A percentile compares a stretch with the other conserved stretches of the same genome.
Conservation (phyloP, 1,140 invertebrate genomes). For the Babylonia areolata region DNA sequence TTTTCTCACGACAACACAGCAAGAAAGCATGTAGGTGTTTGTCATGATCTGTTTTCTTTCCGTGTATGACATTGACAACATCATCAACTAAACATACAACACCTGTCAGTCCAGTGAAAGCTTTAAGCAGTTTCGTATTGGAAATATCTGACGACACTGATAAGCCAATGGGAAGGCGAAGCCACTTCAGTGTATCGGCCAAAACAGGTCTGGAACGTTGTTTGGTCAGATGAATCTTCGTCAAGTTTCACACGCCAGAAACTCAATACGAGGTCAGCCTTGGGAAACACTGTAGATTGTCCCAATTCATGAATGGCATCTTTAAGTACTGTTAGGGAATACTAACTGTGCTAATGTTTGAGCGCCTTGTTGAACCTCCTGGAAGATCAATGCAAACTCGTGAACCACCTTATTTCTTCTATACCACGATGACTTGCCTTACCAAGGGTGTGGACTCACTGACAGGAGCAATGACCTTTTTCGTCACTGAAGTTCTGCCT, state of each 20-base stretch:
- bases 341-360: slow-evolving; percentile 46
- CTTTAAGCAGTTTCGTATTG: slow-evolving; percentile 59
- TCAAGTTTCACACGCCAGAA: slow-evolving; percentile 55
- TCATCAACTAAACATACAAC: slow-evolving; percentile 71
- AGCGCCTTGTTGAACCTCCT: slow-evolving; percentile 54
- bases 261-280: slow-evolving; percentile 46
- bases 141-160: slow-evolving; percentile 58
- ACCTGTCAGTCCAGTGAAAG: slow-evolving; percentile 64
- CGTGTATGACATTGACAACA: slow-evolving; percentile 67
- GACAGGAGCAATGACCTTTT: slow-evolving; percentile 49
- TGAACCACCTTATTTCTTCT: slow-evolving; percentile 45
- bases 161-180: slow-evolving; percentile 38
- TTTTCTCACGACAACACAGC: slow-evolving; percentile 64
- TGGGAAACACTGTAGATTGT: slow-evolving; percentile 52
- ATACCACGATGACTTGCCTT: slow-evolving; percentile 47
- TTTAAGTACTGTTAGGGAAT: slow-evolving; percentile 49
- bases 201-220: slow-evolving; percentile 52
- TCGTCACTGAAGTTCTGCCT: slow-evolving; percentile 40
- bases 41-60: slow-evolving; percentile 42
- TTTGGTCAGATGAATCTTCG: slow-evolving; percentile 40
- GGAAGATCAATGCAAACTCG: slow-evolving; percentile 57
- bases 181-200: slow-evolving; percentile 50
- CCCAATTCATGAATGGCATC: slow-evolving; percentile 48
- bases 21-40: slow-evolving; percentile 19
- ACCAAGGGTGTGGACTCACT: slow-evolving; percentile 51